Conservation (phyloP, 2,113 vertebrate species). For the Megaleporinus macrocephalus region DNA sequence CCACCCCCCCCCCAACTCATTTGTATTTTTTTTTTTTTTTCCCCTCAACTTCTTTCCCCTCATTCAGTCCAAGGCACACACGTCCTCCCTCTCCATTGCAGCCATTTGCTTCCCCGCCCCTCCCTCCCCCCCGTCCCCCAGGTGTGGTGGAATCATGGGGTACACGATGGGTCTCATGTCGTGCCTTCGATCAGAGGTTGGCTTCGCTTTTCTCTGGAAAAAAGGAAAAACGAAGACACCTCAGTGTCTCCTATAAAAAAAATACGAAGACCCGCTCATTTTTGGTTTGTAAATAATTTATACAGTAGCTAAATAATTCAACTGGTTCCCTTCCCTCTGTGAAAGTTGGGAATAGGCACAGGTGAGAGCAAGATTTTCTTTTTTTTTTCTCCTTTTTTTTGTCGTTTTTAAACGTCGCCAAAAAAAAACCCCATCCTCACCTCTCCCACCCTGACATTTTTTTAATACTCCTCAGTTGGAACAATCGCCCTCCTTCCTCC, state of each 20-base stretch:
- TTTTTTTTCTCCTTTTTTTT: background rate
- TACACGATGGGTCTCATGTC: slow-evolving; percentile 52
- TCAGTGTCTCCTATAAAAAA: slow-evolving; percentile 40
- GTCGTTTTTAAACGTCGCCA: slow-evolving; percentile 49
- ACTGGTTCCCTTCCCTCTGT: slow-evolving; percentile 44
- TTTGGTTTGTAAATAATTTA: slow-evolving; percentile 64
- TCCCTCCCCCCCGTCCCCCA: background rate
- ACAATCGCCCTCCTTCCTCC: background rate
- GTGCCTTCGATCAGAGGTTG: slow-evolving; percentile 58
- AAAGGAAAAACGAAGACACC: slow-evolving; percentile 44
- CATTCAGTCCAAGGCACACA: slow-evolving; percentile 3
- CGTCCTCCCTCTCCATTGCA: slow-evolving; percentile 18
- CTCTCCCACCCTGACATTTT: slow-evolving; percentile 31
- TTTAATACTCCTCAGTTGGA: slow-evolving; percentile 40
- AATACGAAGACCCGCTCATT: slow-evolving; percentile 40
- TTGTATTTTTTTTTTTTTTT: slow-evolving; percentile 57
- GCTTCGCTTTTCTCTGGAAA: slow-evolving; percentile 37
- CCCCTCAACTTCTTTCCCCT: background rate
- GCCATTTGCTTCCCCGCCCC: background rate
- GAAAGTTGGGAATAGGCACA: slow-evolving; percentile 55
- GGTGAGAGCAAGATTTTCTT: slow-evolving; percentile 22
- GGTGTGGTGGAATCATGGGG: slow-evolving; percentile 44
- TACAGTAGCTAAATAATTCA: slow-evolving; percentile 59
- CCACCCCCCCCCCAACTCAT: slow-evolving; percentile 6
- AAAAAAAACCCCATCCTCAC: slow-evolving; percentile 14